Evolutionary conservation across 1,140 invertebrate genomes (phyloP), one percentile per base, ranked within the genome.

Genomic region (Penaeus vannamei): DNA sequence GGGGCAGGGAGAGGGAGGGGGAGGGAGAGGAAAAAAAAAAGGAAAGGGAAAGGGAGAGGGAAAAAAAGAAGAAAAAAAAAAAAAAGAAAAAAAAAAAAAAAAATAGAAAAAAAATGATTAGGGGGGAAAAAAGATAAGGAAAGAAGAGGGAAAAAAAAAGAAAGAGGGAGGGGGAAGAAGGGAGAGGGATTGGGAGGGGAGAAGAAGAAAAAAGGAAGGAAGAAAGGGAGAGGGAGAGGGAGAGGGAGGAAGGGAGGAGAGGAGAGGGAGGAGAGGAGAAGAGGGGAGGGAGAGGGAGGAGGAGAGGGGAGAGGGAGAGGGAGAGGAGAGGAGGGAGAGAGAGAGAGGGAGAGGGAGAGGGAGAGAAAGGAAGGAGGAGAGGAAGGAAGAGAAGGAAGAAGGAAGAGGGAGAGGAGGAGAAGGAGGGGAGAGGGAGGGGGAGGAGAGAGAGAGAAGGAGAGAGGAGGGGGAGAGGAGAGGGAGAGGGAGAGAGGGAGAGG

Each of bases 251-350:
- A 64, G n/a, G 17, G 62, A 19, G 17, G 62, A 19, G n/a, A n/a
- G 62, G 62, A n/a, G n/a, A 64, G 17, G 17, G n/a, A 19, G 17
- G 17, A 19, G 17, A 64, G n/a, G 17, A n/a, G 17, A 17, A 17
- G 17, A n/a, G n/a, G 62, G 62, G 17, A 64, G n/a, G 17, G 62
- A 64, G 62, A n/a, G 62, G 62, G n/a, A n/a, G 17, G 17, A 64
- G 17, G n/a, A 19, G 62, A 17, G 17, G 17, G 62, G 17, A n/a
- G n/a, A n/a, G 17, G n/a, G 62, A 64, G 62, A 64, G 62, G n/a
- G 62, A 64, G 62, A 64, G 62, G n/a, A n/a, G n/a, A n/a, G n/a
- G 62, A 64, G 62, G n/a, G 62, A 64, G 62, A 64, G 62, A 64
- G 62, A 64, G 62, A 64, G 62, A 64, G 62, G n/a, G 62, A 64